phyloP scores from a whole-genome alignment of 2,797 vertebrate genomes.

The Enteromius trimaculatus region DNA sequence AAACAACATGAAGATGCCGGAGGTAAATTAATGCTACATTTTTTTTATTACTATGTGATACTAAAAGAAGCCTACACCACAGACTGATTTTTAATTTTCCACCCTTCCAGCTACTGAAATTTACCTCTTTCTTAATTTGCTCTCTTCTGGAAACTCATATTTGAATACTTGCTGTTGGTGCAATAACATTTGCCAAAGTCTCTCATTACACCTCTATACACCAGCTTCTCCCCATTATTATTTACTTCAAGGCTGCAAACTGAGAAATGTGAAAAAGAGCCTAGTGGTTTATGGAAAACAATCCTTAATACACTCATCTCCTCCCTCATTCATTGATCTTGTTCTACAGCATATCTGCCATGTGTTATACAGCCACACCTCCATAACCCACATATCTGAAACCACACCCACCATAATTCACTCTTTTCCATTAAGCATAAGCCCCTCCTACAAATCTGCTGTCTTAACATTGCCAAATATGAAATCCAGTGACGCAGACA shows the following conservation, averaged over 20 bases:
- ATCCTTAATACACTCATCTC: conserved; percentile 36
- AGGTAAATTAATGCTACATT: neutral
- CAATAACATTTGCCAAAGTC: conserved; percentile 17
- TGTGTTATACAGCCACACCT: conserved; percentile 32
- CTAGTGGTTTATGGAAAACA: neutral
- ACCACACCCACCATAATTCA: conserved; percentile 19
- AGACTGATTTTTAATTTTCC: neutral
- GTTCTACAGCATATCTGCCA: conserved; percentile 46
- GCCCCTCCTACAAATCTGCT: conserved; percentile 30
- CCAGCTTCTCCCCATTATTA: neutral
- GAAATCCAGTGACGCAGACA: conserved; percentile 57
- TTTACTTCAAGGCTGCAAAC: neutral
- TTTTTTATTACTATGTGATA: neutral
- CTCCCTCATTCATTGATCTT: conserved; percentile 40
- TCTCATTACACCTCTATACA: neutral
- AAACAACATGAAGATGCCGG: neutral
- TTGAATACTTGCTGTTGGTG: neutral
- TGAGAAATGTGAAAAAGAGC: neutral
- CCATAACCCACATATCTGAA: neutral
- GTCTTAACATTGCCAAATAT: conserved; percentile 53
- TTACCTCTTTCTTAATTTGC: conserved; percentile 11
- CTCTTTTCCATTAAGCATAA: neutral
- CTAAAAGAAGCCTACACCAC: neutral
- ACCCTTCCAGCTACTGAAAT: neutral
- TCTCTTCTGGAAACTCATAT: neutral